phyloP scores from a whole-genome alignment of 1,140 invertebrate genomes.

The Anastrepha ludens region DNA sequence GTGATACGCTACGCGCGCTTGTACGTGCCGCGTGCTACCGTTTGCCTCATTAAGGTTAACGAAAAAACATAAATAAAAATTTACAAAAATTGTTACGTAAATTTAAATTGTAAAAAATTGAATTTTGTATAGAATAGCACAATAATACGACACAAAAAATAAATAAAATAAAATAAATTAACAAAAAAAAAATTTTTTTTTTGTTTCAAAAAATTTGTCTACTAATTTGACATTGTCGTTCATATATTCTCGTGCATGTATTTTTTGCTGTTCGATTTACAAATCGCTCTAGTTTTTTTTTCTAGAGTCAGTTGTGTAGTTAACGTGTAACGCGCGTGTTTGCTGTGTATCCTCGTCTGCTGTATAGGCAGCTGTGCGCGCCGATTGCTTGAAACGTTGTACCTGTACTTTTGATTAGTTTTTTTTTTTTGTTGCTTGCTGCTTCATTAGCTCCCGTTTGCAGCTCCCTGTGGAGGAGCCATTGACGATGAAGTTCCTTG shows the following conservation, averaged over 20 bases:
- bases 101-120: neutral
- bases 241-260: too few relatives aligned
- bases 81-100: neutral
- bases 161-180: neutral
- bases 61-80: neutral
- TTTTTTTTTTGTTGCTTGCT: neutral
- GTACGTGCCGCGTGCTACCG: neutral
- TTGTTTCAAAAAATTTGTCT: too few relatives aligned
- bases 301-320: neutral
- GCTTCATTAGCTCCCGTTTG: neutral
- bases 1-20: neutral
- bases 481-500: conserved; percentile 23
- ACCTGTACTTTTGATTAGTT: neutral
- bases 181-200: neutral
- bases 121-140: neutral
- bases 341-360: neutral
- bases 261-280: neutral
- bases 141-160: neutral
- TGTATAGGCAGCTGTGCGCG: neutral
- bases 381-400: neutral
- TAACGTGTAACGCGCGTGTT: neutral
- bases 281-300: neutral
- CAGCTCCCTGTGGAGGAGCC: neutral
- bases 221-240: too few relatives aligned
- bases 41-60: neutral